phyloP scores from a whole-genome alignment of 2,113 vertebrate genomes.

The Pseudorasbora parva region DNA sequence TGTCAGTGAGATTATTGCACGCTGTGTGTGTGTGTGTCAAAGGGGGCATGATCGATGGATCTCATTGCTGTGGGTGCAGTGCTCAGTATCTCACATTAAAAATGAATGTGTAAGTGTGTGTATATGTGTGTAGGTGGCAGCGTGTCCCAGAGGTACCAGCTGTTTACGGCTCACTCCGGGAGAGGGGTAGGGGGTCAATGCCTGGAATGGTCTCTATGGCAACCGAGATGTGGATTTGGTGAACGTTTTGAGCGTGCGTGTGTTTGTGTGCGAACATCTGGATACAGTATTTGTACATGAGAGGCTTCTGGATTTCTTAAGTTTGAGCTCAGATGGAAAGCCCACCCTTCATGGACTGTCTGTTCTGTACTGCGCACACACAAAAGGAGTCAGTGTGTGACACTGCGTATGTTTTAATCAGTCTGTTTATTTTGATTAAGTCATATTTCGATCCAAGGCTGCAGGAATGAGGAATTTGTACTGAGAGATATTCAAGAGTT shows the following conservation, averaged over 20 bases:
- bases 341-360: neutral
- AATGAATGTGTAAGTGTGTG: conserved; percentile 79
- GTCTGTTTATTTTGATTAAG: neutral
- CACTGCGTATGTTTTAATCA: neutral
- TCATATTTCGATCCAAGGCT: neutral
- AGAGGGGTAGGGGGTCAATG: conserved; percentile 71
- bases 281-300: conserved; percentile 38
- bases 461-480: neutral
- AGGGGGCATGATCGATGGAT: conserved; percentile 84
- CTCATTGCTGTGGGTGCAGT: conserved; percentile 87
- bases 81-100: conserved; percentile 88
- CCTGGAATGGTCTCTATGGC: conserved; percentile 72
- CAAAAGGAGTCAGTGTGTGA: neutral
- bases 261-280: conserved; percentile 52
- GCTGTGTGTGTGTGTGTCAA: conserved; percentile 39
- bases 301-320: neutral
- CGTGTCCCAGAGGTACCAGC: conserved; percentile 77
- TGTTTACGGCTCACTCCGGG: conserved; percentile 69
- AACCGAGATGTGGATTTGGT: conserved; percentile 62
- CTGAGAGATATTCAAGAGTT: neutral
- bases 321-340: conserved; percentile 1
- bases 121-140: conserved; percentile 65
- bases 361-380: neutral
- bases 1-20: conserved; percentile 45
- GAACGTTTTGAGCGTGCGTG: conserved; percentile 57